phyloP scores from a whole-genome alignment of 2,797 vertebrate genomes.

The Mormyrops boulengeri region DNA sequence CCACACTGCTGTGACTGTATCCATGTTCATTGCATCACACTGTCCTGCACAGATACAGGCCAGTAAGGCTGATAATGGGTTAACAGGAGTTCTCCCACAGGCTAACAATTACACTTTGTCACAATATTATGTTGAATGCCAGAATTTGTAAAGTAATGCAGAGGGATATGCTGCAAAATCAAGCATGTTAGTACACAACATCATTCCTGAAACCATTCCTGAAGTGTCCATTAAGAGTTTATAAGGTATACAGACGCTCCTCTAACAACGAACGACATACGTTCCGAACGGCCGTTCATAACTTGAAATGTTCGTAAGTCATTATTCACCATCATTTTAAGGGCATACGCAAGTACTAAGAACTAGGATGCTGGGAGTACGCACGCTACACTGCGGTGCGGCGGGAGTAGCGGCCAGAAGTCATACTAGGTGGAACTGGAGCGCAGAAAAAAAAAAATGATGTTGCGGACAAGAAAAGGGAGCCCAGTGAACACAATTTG shows the following conservation, averaged over 20 bases:
- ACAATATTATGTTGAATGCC: neutral
- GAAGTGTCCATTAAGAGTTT: neutral
- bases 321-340: no score
- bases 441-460: no score
- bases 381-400: no score
- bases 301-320: no score
- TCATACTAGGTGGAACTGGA: no score
- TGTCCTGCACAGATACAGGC: neutral
- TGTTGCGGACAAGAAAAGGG: no score
- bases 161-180: neutral
- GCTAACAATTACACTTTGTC: neutral
- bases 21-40: neutral
- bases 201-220: neutral
- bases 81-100: neutral
- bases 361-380: no score
- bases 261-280: no score
- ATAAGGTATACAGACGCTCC: neutral
- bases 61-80: neutral
- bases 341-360: no score
- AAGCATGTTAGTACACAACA: neutral
- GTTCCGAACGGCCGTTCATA: no score
- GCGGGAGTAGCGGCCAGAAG: no score
- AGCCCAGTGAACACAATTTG: no score
- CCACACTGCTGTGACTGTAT: neutral
- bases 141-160: neutral